Percentiles rank a stretch among this genome's conserved stretches.
Evolutionary conservation across 2,113 vertebrate genomes (phyloP).

Genomic region (Heloderma charlesbogerti): DNA sequence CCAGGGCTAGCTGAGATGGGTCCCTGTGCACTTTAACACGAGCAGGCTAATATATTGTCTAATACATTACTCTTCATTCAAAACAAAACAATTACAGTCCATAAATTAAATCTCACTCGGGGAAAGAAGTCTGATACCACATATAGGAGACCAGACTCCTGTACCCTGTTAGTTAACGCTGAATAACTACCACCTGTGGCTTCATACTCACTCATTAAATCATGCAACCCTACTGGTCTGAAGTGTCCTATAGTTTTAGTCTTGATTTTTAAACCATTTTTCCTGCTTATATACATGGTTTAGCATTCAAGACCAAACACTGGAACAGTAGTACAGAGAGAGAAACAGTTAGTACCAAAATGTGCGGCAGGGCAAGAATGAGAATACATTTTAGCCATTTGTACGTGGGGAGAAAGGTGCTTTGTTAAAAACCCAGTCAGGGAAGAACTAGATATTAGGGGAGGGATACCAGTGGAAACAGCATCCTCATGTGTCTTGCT

Average conservation of each 20-base stretch:
- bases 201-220: not conserved
- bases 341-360: not conserved
- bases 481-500: not conserved
- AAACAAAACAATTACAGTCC: not conserved
- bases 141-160: not conserved
- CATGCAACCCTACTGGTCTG: not conserved
- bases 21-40: not conserved
- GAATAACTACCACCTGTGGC: not conserved
- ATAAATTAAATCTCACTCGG: not conserved
- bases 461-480: not conserved
- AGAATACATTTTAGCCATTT: not conserved
- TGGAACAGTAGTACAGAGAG: not conserved
- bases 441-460: not conserved
- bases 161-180: not conserved
- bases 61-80: not conserved
- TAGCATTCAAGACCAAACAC: not conserved
- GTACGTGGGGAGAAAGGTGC: not conserved
- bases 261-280: not conserved
- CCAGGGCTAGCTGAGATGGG: not conserved
- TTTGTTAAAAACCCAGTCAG: not conserved
- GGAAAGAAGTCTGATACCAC: not conserved
- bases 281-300: not conserved
- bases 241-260: not conserved
- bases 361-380: too few species aligned
- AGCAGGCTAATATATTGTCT: not conserved